Evolutionary conservation across 53 echinoderm and acorn worm species (phyloP), one percentile per base, ranked within the genome.

Genomic region (Pentamera pediparva): DNA sequence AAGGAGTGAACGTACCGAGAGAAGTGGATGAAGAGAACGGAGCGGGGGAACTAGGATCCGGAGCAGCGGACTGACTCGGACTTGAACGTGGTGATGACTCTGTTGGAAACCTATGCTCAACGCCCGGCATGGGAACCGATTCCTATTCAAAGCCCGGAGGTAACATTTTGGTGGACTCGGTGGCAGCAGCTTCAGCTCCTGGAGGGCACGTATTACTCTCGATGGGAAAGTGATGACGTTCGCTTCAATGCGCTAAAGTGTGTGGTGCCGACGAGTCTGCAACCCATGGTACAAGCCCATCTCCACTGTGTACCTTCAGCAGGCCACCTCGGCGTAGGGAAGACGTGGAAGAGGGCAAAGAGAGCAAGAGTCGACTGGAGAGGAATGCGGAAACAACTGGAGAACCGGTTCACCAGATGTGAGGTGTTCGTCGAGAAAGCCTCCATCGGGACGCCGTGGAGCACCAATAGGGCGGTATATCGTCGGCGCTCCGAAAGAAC

Each of bases 281-380:
- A 54, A 37, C 52, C 50, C 18, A 39, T 28, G 36, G 39, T 59
- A 4, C 38, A 56, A 30, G 39, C 32, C 9, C 57, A 57, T 2
- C 34, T 75, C 7, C 75, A 50, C 36, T 34, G 37, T 61, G 35
- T 29, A 4, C 49, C 64, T 34, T 65, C 69, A 28, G 69, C 52
- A 24, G 69, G 79, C 19, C 79, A 78, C 36, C 28, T 78, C 6
- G 79, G 67, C 4, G 29, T 65, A 29, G 56, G 50, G 18, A 78
- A 65, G 35, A 78, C 67, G 13, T 56, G 51, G 10, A 22, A 51
- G 43, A 33, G 31, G 55, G 8, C 55, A 25, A 25, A 73, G 69
- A 39, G 45, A 15, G 50, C 50, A 19, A 22, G n/a, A 12, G 29
- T 71, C 2, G 48, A 51, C 45, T 71, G 72, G 72, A 47, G 28